phyloP scores from a whole-genome alignment of 2,797 vertebrate genomes.

The Sebastes umbrosus region DNA sequence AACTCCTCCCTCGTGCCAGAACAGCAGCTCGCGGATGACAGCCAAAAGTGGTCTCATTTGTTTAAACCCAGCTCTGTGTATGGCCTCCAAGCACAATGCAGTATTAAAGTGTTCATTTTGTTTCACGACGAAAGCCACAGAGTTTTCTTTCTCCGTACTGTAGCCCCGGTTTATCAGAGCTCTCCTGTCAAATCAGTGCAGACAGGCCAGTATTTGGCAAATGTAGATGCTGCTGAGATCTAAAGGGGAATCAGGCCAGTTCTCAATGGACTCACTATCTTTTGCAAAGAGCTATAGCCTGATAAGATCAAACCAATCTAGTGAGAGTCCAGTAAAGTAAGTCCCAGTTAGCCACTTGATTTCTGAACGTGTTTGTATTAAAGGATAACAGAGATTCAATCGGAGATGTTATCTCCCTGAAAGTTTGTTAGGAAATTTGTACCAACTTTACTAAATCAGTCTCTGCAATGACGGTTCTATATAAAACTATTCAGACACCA shows the following conservation, averaged over 20 bases:
- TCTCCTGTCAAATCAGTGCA: background rate
- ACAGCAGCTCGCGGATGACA: constrained; percentile 40
- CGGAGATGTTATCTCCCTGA: background rate
- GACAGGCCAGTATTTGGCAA: constrained; percentile 10
- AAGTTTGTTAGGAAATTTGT: background rate
- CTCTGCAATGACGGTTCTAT: background rate
- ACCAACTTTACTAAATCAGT: background rate
- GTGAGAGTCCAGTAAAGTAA: constrained; percentile 12
- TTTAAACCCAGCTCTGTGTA: constrained; percentile 54
- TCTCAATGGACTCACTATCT: constrained; percentile 27
- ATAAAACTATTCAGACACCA: background rate
- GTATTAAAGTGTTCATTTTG: constrained; percentile 64
- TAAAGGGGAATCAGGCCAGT: constrained; percentile 9
- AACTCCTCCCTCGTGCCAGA: constrained; percentile 31
- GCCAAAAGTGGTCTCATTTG: constrained; percentile 42
- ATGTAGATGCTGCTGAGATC: constrained; percentile 21
- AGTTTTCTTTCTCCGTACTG: constrained; percentile 34
- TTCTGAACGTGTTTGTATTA: constrained; percentile 16
- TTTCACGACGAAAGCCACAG: constrained; percentile 41
- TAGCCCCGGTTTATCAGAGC: constrained; percentile 7
- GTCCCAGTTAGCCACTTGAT: background rate
- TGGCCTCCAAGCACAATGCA: constrained; percentile 46
- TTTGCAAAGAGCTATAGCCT: constrained; percentile 36
- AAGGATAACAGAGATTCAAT: constrained; percentile 15
- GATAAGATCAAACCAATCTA: constrained; percentile 51